phyloP scores from a whole-genome alignment of 1,140 invertebrate species.

The Drosophila arawakana region DNA sequence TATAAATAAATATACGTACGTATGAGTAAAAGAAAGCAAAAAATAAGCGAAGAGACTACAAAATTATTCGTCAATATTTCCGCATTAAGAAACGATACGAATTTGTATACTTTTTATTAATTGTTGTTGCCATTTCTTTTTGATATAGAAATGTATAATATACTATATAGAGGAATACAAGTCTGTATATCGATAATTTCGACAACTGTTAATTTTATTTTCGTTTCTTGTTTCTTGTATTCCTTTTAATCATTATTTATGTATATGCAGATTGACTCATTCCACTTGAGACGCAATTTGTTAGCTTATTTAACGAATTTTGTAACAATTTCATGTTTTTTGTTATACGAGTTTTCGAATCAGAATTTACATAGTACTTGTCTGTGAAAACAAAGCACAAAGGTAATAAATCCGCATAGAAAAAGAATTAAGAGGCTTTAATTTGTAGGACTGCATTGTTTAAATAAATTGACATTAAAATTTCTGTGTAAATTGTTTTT shows the following conservation, averaged over 20 bases:
- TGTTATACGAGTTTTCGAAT: not conserved
- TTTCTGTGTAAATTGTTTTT: not conserved
- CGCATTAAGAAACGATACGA: constrained; percentile 73
- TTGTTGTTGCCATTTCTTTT: constrained; percentile 24
- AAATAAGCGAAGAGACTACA: constrained; percentile 30
- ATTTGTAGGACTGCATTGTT: no score
- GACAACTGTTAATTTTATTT: constrained; percentile 12
- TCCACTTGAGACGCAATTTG: constrained; percentile 62
- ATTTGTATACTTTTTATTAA: constrained; percentile 24
- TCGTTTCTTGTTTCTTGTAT: not conserved
- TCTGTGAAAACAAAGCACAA: not conserved
- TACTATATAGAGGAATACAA: constrained; percentile 32
- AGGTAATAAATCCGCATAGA: constrained; percentile 5
- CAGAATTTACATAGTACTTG: not conserved
- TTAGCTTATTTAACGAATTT: constrained; percentile 42
- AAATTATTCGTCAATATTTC: constrained; percentile 77
- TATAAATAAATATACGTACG: constrained; percentile 4
- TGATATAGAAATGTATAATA: not conserved
- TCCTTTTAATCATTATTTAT: constrained; percentile 7
- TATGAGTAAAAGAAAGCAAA: constrained; percentile 6
- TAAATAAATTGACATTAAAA: no score
- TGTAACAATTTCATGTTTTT: constrained; percentile 38
- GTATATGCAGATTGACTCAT: constrained; percentile 67
- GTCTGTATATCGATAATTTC: constrained; percentile 21
- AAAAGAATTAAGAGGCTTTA: no score